phyloP scores from a whole-genome alignment of 2,888 invertebrate species.

The Autographa pulchrina region DNA sequence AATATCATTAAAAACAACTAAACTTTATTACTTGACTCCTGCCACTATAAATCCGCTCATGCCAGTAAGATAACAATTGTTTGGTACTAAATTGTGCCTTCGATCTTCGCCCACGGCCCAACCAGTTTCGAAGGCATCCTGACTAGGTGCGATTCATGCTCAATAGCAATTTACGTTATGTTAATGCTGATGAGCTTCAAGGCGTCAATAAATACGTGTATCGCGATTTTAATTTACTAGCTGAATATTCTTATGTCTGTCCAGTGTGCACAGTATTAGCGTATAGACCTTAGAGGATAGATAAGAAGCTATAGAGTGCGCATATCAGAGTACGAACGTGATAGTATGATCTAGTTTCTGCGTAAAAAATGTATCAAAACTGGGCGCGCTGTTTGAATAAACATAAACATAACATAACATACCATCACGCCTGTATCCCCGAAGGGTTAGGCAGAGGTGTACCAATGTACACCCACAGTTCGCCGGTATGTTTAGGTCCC shows the following conservation, averaged over 20 bases:
- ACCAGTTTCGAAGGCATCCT: conserved; percentile 16
- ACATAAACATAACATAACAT: too few relatives aligned
- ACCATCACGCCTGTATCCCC: too few relatives aligned
- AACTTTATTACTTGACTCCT: conserved; percentile 11
- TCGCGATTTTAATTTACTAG: conserved; percentile 2
- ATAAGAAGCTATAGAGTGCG: too few relatives aligned
- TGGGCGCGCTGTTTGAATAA: too few relatives aligned
- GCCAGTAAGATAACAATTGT: conserved; percentile 43
- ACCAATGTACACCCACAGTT: too few relatives aligned
- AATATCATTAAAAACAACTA: conserved; percentile 16
- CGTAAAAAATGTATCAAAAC: too few relatives aligned
- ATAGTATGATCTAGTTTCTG: too few relatives aligned
- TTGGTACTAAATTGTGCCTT: conserved; percentile 26
- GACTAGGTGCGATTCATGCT: background rate
- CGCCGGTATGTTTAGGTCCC: too few relatives aligned
- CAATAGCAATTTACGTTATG: conserved; percentile 15
- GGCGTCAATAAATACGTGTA: conserved; percentile 12
- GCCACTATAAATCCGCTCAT: conserved; percentile 32
- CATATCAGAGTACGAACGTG: too few relatives aligned
- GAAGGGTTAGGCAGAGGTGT: too few relatives aligned
- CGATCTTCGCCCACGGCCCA: conserved; percentile 35
- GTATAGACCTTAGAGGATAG: too few relatives aligned
- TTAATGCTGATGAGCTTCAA: conserved; percentile 17
- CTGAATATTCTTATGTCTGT: background rate
- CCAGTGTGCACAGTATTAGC: too few relatives aligned